phyloP scores from a whole-genome alignment of 23 tunicate species.

The Ciona savignyi region DNA sequence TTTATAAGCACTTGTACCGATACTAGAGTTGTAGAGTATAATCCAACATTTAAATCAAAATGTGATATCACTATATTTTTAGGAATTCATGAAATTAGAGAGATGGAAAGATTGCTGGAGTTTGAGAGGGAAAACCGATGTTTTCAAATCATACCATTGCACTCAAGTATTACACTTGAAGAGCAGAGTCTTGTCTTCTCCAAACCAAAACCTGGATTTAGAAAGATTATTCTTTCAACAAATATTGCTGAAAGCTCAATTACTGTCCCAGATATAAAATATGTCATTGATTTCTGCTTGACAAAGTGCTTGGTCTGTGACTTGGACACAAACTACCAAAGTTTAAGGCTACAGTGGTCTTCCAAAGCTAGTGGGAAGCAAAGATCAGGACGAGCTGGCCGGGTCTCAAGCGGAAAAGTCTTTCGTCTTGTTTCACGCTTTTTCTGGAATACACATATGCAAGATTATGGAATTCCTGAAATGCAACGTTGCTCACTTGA shows the following conservation, averaged over 20 bases:
- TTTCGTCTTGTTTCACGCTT: constrained; percentile 39
- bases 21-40: too few relatives aligned
- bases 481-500: constrained; percentile 76
- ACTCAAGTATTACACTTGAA: constrained; percentile 70
- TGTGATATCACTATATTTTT: too few relatives aligned
- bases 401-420: constrained; percentile 67
- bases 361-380: constrained; percentile 73
- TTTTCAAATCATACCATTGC: constrained; percentile 61
- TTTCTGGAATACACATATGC: constrained; percentile 46
- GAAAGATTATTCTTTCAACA: constrained; percentile 83
- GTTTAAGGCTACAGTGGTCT: constrained; percentile 79
- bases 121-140: constrained; percentile 18
- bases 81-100: constrained; percentile 60
- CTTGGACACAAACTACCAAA: constrained; percentile 70
- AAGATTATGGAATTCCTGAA: constrained; percentile 54
- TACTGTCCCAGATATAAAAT: constrained; percentile 86
- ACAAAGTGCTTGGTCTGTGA: constrained; percentile 62
- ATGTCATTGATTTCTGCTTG: constrained; percentile 91
- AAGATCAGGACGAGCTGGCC: constrained; percentile 84
- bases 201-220: constrained; percentile 38
- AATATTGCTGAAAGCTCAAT: constrained; percentile 96
- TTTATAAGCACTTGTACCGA: too few relatives aligned
- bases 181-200: constrained; percentile 63
- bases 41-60: too few relatives aligned
- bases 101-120: constrained; percentile 55